Conservation (phyloP, 2,888 invertebrate species). For the Cataglyphis albicans region DNA sequence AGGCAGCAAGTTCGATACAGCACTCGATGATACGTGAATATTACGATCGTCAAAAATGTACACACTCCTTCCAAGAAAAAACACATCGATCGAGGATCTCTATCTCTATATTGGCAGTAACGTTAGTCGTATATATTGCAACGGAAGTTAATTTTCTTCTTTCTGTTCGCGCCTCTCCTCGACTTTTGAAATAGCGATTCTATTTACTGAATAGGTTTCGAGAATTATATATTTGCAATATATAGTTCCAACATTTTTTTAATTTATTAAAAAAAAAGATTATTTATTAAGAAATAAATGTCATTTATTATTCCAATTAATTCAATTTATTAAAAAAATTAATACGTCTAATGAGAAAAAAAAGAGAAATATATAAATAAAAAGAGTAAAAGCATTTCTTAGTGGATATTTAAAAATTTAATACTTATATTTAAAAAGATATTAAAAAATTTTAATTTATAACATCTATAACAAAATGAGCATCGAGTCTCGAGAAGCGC, state of each 20-base stretch:
- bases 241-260: not conserved
- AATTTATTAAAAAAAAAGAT: not conserved
- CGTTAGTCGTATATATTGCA: constrained; percentile 64
- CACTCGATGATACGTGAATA: constrained; percentile 44
- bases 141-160: constrained; percentile 27
- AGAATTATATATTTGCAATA: not conserved
- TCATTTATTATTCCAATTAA: too few species aligned
- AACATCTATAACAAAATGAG: not conserved
- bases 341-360: not conserved
- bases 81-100: constrained; percentile 52
- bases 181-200: constrained; percentile 28
- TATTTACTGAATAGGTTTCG: not conserved
- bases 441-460: not conserved
- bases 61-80: constrained; percentile 47
- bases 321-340: not conserved
- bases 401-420: not conserved
- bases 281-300: too few species aligned
- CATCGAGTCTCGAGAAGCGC: constrained; percentile 38
- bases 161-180: constrained; percentile 11
- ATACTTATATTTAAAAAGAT: not conserved
- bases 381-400: not conserved
- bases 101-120: constrained; percentile 74
- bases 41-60: constrained; percentile 30
- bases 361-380: not conserved
- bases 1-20: constrained; percentile 49